Conservation (phyloP, 2,797 vertebrate species). For the Lagocephalus sceleratus region DNA sequence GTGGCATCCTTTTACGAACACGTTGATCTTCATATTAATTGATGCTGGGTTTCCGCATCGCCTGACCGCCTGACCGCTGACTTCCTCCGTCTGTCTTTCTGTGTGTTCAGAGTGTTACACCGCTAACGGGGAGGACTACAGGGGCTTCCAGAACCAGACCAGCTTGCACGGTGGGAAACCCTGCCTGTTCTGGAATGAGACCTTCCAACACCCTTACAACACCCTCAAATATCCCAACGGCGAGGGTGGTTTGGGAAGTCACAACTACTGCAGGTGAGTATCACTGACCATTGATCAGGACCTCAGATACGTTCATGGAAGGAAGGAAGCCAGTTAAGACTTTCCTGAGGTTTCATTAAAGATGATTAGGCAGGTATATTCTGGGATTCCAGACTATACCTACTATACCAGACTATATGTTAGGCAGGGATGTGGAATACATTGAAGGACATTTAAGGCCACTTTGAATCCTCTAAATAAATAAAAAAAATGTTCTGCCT, state of each 20-base stretch:
- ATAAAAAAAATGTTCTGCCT: not conserved
- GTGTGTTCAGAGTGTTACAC: conserved; percentile 89
- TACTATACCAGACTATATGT: too few species aligned
- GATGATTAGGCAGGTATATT: too few species aligned
- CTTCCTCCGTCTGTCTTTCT: conserved; percentile 5
- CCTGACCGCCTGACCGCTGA: conserved; percentile 13
- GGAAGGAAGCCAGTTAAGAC: too few species aligned
- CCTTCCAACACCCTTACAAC: conserved; percentile 95
- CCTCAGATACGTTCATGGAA: not conserved
- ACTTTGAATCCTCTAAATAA: too few species aligned
- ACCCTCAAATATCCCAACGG: conserved; percentile 93
- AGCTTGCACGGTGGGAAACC: conserved; percentile 86
- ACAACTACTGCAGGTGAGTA: conserved; percentile 94
- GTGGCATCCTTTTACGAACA: conserved; percentile 24
- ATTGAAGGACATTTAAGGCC: too few species aligned
- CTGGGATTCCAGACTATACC: too few species aligned
- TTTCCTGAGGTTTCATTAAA: too few species aligned
- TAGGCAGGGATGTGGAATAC: too few species aligned
- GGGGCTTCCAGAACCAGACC: conserved; percentile 92
- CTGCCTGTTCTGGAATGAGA: conserved; percentile 97
- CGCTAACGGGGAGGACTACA: conserved; percentile 92
- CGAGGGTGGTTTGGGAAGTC: conserved; percentile 91
- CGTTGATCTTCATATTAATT: conserved; percentile 34
- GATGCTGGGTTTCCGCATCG: conserved; percentile 5
- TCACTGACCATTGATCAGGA: not conserved